Conservation (phyloP, 1,140 invertebrate species). For the Drosophila parvula region DNA sequence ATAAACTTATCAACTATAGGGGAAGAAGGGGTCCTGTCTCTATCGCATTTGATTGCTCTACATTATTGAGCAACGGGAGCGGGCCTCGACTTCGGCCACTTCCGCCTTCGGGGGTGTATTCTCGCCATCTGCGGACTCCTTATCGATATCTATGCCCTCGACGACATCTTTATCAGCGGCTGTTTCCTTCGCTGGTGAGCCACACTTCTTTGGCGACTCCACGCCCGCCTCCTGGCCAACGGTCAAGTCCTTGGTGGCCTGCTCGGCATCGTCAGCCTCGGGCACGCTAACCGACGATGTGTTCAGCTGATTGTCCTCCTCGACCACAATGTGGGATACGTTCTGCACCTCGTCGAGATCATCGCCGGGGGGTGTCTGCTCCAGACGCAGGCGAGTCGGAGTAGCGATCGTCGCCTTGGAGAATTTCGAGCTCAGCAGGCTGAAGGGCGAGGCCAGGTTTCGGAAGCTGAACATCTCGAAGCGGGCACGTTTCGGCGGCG, state of each 20-base stretch:
- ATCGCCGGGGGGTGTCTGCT: constrained; percentile 51
- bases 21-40: constrained; percentile 8
- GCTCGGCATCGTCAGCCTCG: constrained; percentile 49
- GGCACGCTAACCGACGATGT: constrained; percentile 34
- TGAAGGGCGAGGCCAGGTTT: constrained; percentile 72
- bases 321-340: constrained; percentile 65
- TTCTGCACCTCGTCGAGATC: constrained; percentile 67
- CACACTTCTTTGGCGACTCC: constrained; percentile 59
- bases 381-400: constrained; percentile 50
- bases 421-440: constrained; percentile 68
- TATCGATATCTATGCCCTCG: constrained; percentile 11
- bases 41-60: constrained; percentile 31
- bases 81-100: constrained; percentile 29
- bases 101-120: constrained; percentile 26
- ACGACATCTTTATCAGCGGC: constrained; percentile 20
- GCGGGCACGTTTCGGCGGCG: constrained; percentile 77
- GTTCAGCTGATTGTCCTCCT: constrained; percentile 57
- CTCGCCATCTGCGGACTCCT: constrained; percentile 29
- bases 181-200: constrained; percentile 19
- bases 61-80: constrained; percentile 76
- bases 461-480: constrained; percentile 69
- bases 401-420: constrained; percentile 65
- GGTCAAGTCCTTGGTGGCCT: constrained; percentile 44
- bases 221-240: constrained; percentile 60
- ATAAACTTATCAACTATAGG: constrained; percentile 45